A percentile compares a stretch with the other conserved stretches of the same genome.
Evolutionary conservation across 2,888 invertebrate species (phyloP).

Genomic region (Branchipolynoe longqiensis): DNA sequence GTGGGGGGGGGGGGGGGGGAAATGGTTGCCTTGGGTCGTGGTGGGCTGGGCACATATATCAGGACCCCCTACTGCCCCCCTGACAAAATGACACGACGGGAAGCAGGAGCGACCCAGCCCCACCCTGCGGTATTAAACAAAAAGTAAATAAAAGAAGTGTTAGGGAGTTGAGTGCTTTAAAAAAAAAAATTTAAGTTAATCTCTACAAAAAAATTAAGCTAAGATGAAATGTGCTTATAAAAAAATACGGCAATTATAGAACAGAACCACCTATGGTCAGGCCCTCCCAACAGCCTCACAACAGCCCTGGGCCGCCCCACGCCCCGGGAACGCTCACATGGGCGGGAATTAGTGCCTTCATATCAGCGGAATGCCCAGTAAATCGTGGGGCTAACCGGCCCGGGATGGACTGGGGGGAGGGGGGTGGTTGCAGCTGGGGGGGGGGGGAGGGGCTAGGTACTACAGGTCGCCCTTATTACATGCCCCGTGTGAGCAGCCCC

Average conservation of each 20-base stretch:
- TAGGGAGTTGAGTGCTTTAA: too few relatives aligned
- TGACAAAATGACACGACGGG: slow-evolving; percentile 50
- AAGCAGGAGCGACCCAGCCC: slow-evolving; percentile 25
- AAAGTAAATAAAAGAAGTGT: too few relatives aligned
- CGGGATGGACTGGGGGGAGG: too few relatives aligned
- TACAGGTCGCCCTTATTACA: slow-evolving; percentile 18
- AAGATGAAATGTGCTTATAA: slow-evolving; percentile 50
- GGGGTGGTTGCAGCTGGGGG: too few relatives aligned
- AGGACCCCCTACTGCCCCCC: neutral
- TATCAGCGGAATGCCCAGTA: neutral
- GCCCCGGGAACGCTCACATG: neutral
- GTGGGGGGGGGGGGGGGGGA: neutral
- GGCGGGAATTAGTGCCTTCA: slow-evolving; percentile 1
- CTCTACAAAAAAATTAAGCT: too few relatives aligned
- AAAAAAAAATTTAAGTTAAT: too few relatives aligned
- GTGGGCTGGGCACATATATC: neutral
- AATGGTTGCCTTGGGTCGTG: neutral
- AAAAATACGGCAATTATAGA: slow-evolving; percentile 48
- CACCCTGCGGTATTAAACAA: too few relatives aligned
- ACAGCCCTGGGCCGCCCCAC: neutral
- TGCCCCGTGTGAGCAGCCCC: slow-evolving; percentile 5
- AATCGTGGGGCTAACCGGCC: slow-evolving; percentile 35
- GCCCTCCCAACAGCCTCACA: neutral
- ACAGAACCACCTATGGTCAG: neutral
- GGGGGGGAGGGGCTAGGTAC: neutral